A percentile compares a stretch with the other conserved stretches of the same genome.
These are phyloP conservation scores for Argopecten irradians DNA, from an alignment of 1,140 invertebrate genomes.

Conservation along the genomic window DNA sequence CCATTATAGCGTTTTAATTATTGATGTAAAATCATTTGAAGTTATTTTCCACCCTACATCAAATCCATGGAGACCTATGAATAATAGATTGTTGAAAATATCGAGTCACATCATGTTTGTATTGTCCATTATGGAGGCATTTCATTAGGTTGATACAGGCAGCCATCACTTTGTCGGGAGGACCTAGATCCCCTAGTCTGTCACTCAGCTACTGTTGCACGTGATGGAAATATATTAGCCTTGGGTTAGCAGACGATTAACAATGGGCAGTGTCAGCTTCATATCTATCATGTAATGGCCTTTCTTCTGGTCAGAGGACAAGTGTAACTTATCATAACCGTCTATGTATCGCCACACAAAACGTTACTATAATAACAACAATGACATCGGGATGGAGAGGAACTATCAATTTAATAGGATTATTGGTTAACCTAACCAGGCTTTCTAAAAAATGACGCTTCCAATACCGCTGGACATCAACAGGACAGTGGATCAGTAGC, in stretches of 20 bases:
- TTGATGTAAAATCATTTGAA: slow-evolving; percentile 46
- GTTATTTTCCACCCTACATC: slow-evolving; percentile 41
- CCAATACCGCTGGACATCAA: background rate
- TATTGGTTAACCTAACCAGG: background rate
- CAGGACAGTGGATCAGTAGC: background rate
- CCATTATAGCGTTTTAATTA: slow-evolving; percentile 42
- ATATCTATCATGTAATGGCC: background rate
- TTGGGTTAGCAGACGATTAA: background rate
- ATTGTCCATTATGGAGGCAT: slow-evolving; percentile 34
- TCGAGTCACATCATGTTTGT: slow-evolving; percentile 33
- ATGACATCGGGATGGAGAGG: background rate
- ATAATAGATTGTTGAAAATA: slow-evolving; percentile 43
- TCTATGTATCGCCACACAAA: background rate
- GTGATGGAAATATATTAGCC: slow-evolving; percentile 22
- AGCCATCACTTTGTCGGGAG: slow-evolving; percentile 27
- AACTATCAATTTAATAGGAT: background rate
- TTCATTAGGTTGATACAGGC: slow-evolving; percentile 37
- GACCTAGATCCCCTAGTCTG: slow-evolving; percentile 19
- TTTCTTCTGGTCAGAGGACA: background rate
- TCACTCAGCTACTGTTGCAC: slow-evolving; percentile 6
- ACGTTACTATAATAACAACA: background rate
- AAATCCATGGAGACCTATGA: slow-evolving; percentile 43
- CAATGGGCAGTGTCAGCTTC: background rate
- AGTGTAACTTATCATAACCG: background rate
- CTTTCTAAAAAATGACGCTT: background rate